These are phyloP conservation scores for Junco hyemalis DNA, from an alignment of 2,113 vertebrate genomes.

Conservation along the genomic window DNA sequence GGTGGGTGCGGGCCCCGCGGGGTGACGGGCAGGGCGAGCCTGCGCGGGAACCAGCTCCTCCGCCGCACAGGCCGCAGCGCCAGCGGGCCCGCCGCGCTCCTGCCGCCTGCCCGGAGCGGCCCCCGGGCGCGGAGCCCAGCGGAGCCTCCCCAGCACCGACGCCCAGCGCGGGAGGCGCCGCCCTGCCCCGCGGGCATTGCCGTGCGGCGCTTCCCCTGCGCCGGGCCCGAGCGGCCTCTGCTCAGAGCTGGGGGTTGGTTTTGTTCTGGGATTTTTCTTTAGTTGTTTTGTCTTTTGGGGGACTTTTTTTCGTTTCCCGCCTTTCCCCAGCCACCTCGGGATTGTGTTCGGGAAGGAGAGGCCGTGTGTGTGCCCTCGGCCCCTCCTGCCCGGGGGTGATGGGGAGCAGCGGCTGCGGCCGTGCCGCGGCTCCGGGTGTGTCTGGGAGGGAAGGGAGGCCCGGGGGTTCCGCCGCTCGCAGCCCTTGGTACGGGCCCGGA, in stretches of 20 bases:
- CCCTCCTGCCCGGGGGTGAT: neutral
- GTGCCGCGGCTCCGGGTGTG: neutral
- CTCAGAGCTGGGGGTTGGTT: neutral
- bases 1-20: slow-evolving; percentile 26
- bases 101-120: neutral
- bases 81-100: neutral
- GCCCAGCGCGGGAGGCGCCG: neutral
- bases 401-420: accelerated
- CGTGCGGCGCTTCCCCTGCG: neutral
- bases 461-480: accelerated
- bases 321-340: too few relatives aligned
- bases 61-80: neutral
- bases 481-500: accelerated
- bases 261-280: too few relatives aligned
- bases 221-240: neutral
- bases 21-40: neutral
- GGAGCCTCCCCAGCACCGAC: neutral
- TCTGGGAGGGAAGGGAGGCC: accelerated
- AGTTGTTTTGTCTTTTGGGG: too few relatives aligned
- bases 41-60: neutral
- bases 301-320: neutral
- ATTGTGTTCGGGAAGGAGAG: accelerated
- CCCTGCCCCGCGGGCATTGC: neutral
- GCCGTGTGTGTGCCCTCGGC: neutral
- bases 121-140: neutral